phyloP scores from a whole-genome alignment of 2,113 vertebrate species.

The Corydoras sp. region DNA sequence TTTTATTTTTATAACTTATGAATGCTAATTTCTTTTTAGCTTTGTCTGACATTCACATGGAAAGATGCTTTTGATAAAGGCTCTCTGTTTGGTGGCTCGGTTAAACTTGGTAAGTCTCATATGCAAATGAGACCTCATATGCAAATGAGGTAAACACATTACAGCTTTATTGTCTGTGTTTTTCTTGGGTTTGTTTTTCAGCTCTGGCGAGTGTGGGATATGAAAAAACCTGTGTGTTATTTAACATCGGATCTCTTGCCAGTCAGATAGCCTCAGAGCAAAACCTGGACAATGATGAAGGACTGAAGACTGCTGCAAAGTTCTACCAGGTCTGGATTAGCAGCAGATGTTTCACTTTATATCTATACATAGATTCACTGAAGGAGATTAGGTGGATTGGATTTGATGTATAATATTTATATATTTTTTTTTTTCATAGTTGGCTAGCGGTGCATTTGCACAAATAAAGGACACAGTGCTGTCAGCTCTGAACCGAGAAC shows the following conservation, averaged over 20 bases:
- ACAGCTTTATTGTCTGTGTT: not conserved
- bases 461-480: slow-evolving; percentile 97
- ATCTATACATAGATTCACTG: no score
- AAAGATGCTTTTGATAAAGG: slow-evolving; percentile 99
- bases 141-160: not conserved
- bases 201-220: slow-evolving; percentile 93
- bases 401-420: not conserved
- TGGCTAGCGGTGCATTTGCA: slow-evolving; percentile 78
- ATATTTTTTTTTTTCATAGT: not conserved
- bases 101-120: slow-evolving; percentile 81
- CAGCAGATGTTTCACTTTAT: no score
- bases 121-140: slow-evolving; percentile 20
- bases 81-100: slow-evolving; percentile 92
- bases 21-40: slow-evolving; percentile 56
- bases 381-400: no score
- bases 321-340: slow-evolving; percentile 81
- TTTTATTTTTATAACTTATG: no score
- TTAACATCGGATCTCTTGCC: slow-evolving; percentile 89
- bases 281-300: slow-evolving; percentile 94
- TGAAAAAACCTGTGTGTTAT: slow-evolving; percentile 95
- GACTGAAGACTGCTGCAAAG: slow-evolving; percentile 87
- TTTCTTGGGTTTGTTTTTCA: slow-evolving; percentile 50
- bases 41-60: slow-evolving; percentile 97
- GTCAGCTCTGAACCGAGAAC: slow-evolving; percentile 87
- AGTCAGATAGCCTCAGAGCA: slow-evolving; percentile 97